phyloP scores from a whole-genome alignment of 2,797 vertebrate species.

The Arrhamphus sclerolepis region DNA sequence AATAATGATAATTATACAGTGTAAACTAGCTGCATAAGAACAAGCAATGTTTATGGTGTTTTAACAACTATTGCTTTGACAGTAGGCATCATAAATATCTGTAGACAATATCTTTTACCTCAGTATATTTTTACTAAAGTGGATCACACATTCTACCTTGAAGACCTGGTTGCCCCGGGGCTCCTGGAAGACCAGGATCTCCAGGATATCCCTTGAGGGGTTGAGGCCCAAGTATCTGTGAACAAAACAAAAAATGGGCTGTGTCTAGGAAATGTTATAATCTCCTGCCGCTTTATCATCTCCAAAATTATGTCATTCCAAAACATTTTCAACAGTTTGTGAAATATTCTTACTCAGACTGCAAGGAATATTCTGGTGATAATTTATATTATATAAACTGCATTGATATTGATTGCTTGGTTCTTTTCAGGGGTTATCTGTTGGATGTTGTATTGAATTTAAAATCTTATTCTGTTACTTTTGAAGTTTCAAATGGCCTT shows the following conservation, averaged over 20 bases:
- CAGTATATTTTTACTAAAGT: constrained; percentile 1
- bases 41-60: not conserved
- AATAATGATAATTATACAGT: constrained; percentile 13
- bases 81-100: not conserved
- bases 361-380: too few species aligned
- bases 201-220: constrained; percentile 59
- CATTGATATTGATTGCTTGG: too few species aligned
- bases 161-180: constrained; percentile 38
- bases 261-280: not conserved
- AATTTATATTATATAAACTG: too few species aligned
- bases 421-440: too few species aligned
- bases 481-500: too few species aligned
- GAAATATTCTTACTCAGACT: too few species aligned
- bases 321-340: too few species aligned
- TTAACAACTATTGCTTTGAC: not conserved
- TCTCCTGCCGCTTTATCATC: too few species aligned
- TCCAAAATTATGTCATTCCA: too few species aligned
- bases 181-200: constrained; percentile 59
- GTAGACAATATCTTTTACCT: not conserved
- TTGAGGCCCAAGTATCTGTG: constrained; percentile 34
- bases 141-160: constrained; percentile 40
- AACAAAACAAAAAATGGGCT: constrained; percentile 1
- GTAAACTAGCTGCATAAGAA: not conserved
- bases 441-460: too few species aligned
- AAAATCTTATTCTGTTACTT: too few species aligned